Conservation (phyloP, 2,888 invertebrate species). For the Pantelozetes paolii region DNA sequence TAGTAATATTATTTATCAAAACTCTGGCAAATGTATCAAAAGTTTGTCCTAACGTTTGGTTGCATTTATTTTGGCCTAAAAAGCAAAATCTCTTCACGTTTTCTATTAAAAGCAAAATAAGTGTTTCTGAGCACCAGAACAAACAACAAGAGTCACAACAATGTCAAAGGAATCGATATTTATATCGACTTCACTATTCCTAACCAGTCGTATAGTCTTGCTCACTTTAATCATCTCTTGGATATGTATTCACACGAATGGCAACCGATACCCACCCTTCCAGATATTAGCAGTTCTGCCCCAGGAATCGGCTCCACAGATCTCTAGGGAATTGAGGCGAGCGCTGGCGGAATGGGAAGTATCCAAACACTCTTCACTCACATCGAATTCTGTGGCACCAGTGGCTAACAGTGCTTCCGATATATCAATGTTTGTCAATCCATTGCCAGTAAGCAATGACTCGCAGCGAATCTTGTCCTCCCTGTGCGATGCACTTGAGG, state of each 20-base stretch:
- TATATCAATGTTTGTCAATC: conserved; percentile 39
- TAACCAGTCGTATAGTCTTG: conserved; percentile 25
- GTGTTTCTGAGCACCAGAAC: background rate
- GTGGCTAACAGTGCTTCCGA: conserved; percentile 26
- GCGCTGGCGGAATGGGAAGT: conserved; percentile 40
- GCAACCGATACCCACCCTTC: conserved; percentile 36
- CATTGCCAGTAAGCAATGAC: conserved; percentile 43
- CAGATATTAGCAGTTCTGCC: conserved; percentile 42
- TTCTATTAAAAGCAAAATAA: background rate
- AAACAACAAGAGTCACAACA: background rate
- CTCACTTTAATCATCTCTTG: conserved; percentile 15
- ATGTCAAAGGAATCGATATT: conserved; percentile 29
- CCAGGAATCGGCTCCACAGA: conserved; percentile 31
- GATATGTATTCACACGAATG: conserved; percentile 27
- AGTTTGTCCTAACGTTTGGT: background rate
- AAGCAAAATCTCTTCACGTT: background rate
- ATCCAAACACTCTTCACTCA: conserved; percentile 18
- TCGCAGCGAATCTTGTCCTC: conserved; percentile 38
- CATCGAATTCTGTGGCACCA: background rate
- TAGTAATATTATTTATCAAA: conserved; percentile 12
- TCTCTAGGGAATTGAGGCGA: conserved; percentile 39
- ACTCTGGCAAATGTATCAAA: background rate
- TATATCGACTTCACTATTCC: conserved; percentile 2
- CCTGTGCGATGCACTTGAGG: conserved; percentile 40
- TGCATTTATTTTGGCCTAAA: background rate